These are phyloP conservation scores for Drosophila peninsularis DNA, from an alignment of 2,888 invertebrate genomes.

Conservation along the genomic window DNA sequence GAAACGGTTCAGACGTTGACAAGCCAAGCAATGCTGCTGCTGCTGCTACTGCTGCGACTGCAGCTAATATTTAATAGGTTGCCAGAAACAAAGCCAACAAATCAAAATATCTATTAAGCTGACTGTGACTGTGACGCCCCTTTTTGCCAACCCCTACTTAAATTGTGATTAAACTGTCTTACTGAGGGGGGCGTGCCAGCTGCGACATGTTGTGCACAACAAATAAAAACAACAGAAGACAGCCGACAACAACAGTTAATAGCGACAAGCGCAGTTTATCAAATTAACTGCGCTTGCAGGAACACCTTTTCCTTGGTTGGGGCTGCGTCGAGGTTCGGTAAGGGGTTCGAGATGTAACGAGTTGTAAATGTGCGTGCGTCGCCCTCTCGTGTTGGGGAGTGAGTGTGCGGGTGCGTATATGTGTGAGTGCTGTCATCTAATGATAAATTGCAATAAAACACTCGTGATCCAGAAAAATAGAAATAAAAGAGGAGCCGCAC, in stretches of 20 bases:
- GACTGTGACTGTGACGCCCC: conserved; percentile 2
- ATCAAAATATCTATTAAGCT: conserved; percentile 20
- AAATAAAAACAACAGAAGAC: conserved; percentile 42
- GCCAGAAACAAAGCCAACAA: conserved; percentile 7
- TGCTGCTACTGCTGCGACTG: neutral
- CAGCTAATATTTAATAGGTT: conserved; percentile 5
- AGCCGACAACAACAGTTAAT: conserved; percentile 69
- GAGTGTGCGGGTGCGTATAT: conserved; percentile 11
- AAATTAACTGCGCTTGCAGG: conserved; percentile 62
- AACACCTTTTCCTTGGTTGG: conserved; percentile 27
- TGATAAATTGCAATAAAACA: conserved; percentile 84
- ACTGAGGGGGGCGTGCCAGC: conserved; percentile 28
- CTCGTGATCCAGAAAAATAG: conserved; percentile 74
- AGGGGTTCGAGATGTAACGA: conserved; percentile 43
- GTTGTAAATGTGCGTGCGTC: conserved; percentile 62
- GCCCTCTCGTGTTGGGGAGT: conserved; percentile 8
- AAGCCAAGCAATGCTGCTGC: neutral
- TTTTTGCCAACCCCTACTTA: conserved; percentile 15
- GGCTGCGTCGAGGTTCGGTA: conserved; percentile 6
- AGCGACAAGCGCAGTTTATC: conserved; percentile 73
- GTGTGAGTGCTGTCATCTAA: conserved; percentile 60
- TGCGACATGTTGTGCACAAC: conserved; percentile 54
- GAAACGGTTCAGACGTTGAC: neutral
- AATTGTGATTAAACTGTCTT: conserved; percentile 59
- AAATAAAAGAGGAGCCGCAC: conserved; percentile 46